phyloP scores from a whole-genome alignment of 2,797 vertebrate genomes.

The Lophotriccus pileatus region DNA sequence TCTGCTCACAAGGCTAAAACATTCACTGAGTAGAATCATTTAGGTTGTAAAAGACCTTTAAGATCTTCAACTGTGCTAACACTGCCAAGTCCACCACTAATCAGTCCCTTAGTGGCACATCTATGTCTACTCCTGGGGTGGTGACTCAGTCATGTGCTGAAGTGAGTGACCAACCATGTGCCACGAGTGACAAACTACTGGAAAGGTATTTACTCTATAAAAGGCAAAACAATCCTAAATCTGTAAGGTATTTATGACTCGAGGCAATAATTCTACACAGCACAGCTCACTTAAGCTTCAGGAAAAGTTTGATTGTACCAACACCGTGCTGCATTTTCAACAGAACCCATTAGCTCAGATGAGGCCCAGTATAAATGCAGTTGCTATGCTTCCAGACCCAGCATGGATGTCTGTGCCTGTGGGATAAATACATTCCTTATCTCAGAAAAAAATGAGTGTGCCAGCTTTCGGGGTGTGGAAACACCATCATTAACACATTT shows the following conservation, averaged over 20 bases:
- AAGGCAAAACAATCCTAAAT: slow-evolving; percentile 10
- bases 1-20: neutral
- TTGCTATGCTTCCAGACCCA: neutral
- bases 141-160: neutral
- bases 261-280: neutral
- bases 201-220: neutral
- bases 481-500: neutral
- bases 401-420: neutral
- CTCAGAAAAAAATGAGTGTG: neutral
- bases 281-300: neutral
- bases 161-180: neutral
- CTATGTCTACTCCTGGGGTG: neutral
- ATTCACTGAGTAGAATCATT: neutral
- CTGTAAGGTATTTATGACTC: neutral
- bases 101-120: neutral
- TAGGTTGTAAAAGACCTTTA: neutral
- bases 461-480: neutral
- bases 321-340: neutral
- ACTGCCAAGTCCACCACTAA: neutral
- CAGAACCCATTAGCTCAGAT: neutral
- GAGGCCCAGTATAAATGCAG: neutral
- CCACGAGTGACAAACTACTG: neutral
- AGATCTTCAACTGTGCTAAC: neutral
- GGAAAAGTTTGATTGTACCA: neutral
- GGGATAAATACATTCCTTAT: neutral